phyloP scores from a whole-genome alignment of 92 coral and sea anemone species.

The Porites lobata region DNA sequence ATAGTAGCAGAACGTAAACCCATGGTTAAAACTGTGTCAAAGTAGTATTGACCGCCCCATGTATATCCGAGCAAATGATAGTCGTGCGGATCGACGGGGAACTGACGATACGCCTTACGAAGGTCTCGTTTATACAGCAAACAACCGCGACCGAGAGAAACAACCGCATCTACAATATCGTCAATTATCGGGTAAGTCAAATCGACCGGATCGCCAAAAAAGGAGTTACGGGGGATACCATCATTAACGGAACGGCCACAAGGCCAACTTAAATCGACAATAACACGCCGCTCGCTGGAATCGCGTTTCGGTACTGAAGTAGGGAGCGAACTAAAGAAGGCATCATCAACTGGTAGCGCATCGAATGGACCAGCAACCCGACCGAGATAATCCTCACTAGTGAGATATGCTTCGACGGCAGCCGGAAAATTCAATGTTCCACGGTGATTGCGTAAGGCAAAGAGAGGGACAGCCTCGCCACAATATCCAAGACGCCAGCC shows the following conservation, averaged over 20 bases:
- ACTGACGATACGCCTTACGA: too few species aligned
- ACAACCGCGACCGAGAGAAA: not conserved
- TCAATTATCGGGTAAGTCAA: not conserved
- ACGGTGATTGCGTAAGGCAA: conserved; percentile 2
- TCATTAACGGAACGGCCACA: not conserved
- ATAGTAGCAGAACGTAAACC: not conserved
- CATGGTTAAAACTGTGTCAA: not conserved
- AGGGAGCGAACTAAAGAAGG: too few species aligned
- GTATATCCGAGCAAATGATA: not conserved
- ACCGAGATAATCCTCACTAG: too few species aligned
- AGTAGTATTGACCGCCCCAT: not conserved
- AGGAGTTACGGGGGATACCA: too few species aligned
- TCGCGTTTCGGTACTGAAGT: too few species aligned
- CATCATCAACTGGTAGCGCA: too few species aligned
- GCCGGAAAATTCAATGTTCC: conserved; percentile 10
- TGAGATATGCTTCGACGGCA: not conserved
- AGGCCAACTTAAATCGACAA: not conserved
- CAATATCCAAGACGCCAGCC: conserved; percentile 29
- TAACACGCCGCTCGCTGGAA: not conserved
- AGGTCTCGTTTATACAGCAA: too few species aligned
- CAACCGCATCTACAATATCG: not conserved
- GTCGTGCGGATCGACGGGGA: not conserved
- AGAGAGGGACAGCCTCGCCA: conserved; percentile 1
- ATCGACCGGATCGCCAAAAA: not conserved
- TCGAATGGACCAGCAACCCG: too few species aligned